Evolutionary conservation across 2,113 vertebrate species (phyloP).

Genomic region (Ctenomys sociabilis): DNA sequence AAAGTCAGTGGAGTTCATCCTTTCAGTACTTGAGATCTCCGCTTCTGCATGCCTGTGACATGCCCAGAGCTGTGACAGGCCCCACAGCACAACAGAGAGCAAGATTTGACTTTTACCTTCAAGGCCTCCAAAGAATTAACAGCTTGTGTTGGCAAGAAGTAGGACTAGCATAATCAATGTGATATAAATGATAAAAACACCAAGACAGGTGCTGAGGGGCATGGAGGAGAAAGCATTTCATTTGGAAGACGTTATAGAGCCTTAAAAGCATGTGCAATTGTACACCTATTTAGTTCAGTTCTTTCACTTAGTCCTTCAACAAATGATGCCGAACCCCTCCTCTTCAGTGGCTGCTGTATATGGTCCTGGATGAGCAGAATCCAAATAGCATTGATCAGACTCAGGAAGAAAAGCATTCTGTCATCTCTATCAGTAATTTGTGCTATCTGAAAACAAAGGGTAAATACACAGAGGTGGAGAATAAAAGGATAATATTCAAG

Average conservation of each 20-base stretch:
- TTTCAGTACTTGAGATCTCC: neutral
- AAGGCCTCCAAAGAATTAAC: neutral
- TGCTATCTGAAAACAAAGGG: neutral
- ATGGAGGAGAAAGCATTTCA: neutral
- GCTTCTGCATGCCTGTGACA: neutral
- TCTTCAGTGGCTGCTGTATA: neutral
- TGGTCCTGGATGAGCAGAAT: neutral
- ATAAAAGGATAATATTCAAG: neutral
- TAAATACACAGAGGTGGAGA: neutral
- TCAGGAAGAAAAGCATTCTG: neutral
- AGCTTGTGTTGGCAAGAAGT: neutral
- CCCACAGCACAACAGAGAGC: neutral
- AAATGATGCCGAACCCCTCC: neutral
- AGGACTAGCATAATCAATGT: neutral
- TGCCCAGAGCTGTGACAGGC: neutral
- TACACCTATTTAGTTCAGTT: neutral
- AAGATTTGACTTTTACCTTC: constrained; percentile 14
- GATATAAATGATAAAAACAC: neutral
- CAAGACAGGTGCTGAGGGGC: neutral
- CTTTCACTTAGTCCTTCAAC: constrained; percentile 12
- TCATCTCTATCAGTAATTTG: neutral
- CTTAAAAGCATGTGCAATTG: neutral
- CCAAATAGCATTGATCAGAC: neutral
- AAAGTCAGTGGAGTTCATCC: constrained; percentile 8
- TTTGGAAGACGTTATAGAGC: neutral